phyloP scores from a whole-genome alignment of 2,113 vertebrate species.

The Amblyornis subalaris region DNA sequence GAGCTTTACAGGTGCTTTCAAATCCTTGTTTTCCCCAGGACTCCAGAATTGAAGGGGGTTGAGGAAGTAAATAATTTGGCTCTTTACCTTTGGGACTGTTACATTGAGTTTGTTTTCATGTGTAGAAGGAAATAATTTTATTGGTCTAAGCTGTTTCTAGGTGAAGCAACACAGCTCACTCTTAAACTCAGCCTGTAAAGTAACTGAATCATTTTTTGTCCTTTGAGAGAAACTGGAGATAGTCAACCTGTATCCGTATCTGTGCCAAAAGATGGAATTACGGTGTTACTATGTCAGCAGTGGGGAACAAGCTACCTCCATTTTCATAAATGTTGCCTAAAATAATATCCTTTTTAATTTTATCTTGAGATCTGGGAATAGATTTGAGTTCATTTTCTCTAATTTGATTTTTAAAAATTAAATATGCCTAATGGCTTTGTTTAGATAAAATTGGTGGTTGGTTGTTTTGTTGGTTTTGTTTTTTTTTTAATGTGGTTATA shows the following conservation, averaged over 20 bases:
- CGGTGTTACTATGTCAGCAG: too few species aligned
- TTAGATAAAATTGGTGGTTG: conserved; percentile 37
- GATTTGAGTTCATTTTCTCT: conserved; percentile 26
- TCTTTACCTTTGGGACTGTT: background rate
- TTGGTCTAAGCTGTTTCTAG: background rate
- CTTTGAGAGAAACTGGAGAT: background rate
- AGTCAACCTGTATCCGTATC: background rate
- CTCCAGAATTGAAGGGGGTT: background rate
- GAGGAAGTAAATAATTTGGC: background rate
- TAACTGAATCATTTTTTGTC: conserved; percentile 18
- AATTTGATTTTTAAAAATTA: conserved; percentile 60
- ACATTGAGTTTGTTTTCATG: background rate
- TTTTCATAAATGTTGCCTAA: background rate
- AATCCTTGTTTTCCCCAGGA: background rate
- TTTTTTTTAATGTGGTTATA: conserved; percentile 13
- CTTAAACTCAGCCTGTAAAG: background rate
- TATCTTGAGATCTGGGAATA: conserved; percentile 26
- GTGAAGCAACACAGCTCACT: background rate
- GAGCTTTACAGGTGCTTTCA: background rate
- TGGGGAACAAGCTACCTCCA: too few species aligned
- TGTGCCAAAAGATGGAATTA: background rate
- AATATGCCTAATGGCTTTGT: conserved; percentile 37
- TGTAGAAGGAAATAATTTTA: background rate
- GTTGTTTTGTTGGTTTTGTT: background rate
- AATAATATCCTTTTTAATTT: conserved; percentile 53